Base-by-base conservation (phyloP, 37 sponge, comb jelly and placozoan genomes). In the Cliona cf. orientalis region DNA sequence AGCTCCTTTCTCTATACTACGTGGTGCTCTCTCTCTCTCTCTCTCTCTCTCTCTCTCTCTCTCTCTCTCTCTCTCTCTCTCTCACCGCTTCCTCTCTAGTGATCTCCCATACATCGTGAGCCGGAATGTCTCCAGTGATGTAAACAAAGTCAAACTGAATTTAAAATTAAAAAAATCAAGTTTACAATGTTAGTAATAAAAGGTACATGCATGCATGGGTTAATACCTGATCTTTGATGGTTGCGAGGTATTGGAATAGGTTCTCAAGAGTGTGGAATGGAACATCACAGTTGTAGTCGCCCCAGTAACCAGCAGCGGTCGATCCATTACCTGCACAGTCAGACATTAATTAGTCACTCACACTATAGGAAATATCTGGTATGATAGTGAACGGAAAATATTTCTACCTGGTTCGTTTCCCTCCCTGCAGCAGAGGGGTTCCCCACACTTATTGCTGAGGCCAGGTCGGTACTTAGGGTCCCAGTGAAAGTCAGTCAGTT, bases 31-130 rank as follows among this genome's bases (percentile, higher is more conserved):
- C 29, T 62, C 6, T 31, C 22, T 26, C 38, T 17, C 44, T 23
- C 43, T 44, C 43, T 42, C 43, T 2, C 84, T 88, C 6, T 64
- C 80, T 57, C 94, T 72, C 45, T 87, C 75, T 82, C 95, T 96
- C 71, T 92, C 88, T 96, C 98, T n/a, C 28, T 23, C 25, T 26
- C n/a, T 62, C 29, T 62, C 6, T 31, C 22, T 26, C 38, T 17
- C 44, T 23, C 43, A 69, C 70, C 43, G 70, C 43, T 2, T 86
- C 90, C 6, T 64, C 80, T 57, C 94, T 72, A 45, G 90, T 79
- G 82, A 95, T 96, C 71, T 92, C 88, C 98, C 98, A 98, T 40
- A 95, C 94, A 43, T 98, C 75, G 72, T 98, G 98, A 1, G 98
- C 82, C 33, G 96, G 93, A 26, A 98, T 67, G 71, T 98, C 98